Base-by-base conservation (phyloP, 2,797 vertebrate genomes). In the Sebastes cheni region DNA sequence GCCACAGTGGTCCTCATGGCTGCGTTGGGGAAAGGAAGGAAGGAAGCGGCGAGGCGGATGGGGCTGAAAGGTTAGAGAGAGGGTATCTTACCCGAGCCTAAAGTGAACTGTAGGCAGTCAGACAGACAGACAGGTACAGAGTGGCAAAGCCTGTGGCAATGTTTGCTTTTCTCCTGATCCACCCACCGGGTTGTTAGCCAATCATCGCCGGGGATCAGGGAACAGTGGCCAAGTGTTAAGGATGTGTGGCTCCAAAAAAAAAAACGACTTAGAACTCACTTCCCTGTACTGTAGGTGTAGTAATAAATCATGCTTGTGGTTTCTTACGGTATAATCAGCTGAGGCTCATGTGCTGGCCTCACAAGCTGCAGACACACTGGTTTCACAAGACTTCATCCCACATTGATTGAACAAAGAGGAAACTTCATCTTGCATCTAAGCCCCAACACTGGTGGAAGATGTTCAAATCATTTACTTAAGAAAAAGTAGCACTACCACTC, bases 1-100 rank as follows among this genome's bases (percentile, higher is more conserved):
- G 50, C 46, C 80, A 81, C 74, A 8, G 81, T 34, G 59, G 90
- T 89, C 91, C 91, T 94, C 95, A 96, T 96, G 88, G 77, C 78
- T 82, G 84, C 12, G 18, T 5, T 50, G 23, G 46, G 67, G 62
- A 8, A 55, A 70, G 46, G 16, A 54, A 70, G 46, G 16, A 54
- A 34, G 5, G n/a, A 58, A 59, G 52, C 39, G 1, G 65, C 14
- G 50, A 73, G 59, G 27, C n/a, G 71, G 65, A 75, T 25, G 73
- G 32, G 29, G 54, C 29, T 36, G 25, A 64, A 34, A 68, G 27
- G 68, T 27, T 27, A n/a, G 32, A 67, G 22, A 58, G 42, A 52
- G 72, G 61, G 32, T 79, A n/a, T 79, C 59, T 42, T 73, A 76
- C 34, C 77, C 3, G 46, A 87, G 72, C 23, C 79, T 29, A 27